Conservation (phyloP, 2,888 invertebrate species). For the Cryptus viduatorius region DNA sequence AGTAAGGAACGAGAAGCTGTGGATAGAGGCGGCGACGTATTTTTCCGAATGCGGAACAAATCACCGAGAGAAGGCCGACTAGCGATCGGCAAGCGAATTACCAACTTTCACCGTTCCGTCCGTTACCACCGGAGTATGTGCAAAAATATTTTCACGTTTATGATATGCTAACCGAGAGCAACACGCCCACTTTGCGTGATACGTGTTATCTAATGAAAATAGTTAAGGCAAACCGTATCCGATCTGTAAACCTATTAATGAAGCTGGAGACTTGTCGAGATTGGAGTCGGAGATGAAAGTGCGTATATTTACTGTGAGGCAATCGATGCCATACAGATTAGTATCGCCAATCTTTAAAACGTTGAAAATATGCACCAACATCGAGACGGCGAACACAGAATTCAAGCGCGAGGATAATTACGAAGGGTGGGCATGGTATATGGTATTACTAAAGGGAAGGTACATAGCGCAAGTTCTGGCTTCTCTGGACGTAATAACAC, state of each 20-base stretch:
- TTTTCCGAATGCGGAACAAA: slow-evolving; percentile 59
- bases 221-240: too few species aligned
- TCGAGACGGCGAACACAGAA: not conserved
- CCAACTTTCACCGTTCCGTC: slow-evolving; percentile 48
- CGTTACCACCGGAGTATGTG: not conserved
- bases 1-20: slow-evolving; percentile 26
- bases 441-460: slow-evolving; percentile 29
- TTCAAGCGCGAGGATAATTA: slow-evolving; percentile 45
- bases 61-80: slow-evolving; percentile 4
- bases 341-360: too few species aligned
- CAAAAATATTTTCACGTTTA: slow-evolving; percentile 24
- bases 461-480: slow-evolving; percentile 30
- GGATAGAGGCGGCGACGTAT: not conserved
- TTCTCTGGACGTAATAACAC: slow-evolving; percentile 47
- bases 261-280: too few species aligned
- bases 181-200: not conserved
- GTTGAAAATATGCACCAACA: not conserved
- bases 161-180: not conserved
- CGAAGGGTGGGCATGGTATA: slow-evolving; percentile 18
- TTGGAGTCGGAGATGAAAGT: too few species aligned
- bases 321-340: too few species aligned
- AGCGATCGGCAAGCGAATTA: slow-evolving; percentile 33
- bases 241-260: too few species aligned
- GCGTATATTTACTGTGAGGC: too few species aligned
- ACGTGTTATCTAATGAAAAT: not conserved